Conservation (phyloP, 30 jellyfish, hydroid and myxozoan genomes). For the Cassiopea xamachana region DNA sequence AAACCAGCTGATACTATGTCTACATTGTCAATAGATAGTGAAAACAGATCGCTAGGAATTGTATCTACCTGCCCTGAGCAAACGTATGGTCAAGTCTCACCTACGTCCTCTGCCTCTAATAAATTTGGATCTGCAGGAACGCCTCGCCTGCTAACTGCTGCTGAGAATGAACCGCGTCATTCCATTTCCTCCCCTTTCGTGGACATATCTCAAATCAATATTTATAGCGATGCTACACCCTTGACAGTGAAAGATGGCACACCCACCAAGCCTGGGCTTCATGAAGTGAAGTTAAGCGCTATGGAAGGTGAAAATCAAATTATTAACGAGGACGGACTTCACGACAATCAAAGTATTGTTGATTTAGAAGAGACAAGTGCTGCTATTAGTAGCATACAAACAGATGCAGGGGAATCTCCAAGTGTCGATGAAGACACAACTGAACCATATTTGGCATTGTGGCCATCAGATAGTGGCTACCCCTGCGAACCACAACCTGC, state of each 20-base stretch:
- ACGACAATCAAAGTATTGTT: conserved; percentile 23
- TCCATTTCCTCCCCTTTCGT: neutral
- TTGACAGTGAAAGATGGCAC: neutral
- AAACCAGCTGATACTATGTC: neutral
- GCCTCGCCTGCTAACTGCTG: neutral
- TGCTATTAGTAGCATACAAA: conserved; percentile 70
- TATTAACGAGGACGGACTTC: neutral
- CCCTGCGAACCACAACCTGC: conserved; percentile 22
- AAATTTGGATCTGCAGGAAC: neutral
- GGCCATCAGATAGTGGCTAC: conserved; percentile 57
- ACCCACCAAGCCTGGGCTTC: neutral
- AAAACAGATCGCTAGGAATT: neutral
- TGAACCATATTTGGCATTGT: conserved; percentile 41
- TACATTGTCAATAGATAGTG: neutral
- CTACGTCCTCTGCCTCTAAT: neutral
- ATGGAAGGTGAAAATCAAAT: neutral
- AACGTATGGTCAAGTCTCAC: neutral
- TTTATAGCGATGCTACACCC: neutral
- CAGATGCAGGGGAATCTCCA: conserved; percentile 44
- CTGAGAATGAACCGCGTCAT: neutral
- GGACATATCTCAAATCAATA: neutral
- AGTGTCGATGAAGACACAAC: conserved; percentile 60
- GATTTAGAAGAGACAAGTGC: conserved; percentile 75
- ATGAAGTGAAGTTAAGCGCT: neutral
- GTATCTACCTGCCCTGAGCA: neutral